Conservation (phyloP, 2,888 invertebrate species). For the Ectemnius lituratus region DNA sequence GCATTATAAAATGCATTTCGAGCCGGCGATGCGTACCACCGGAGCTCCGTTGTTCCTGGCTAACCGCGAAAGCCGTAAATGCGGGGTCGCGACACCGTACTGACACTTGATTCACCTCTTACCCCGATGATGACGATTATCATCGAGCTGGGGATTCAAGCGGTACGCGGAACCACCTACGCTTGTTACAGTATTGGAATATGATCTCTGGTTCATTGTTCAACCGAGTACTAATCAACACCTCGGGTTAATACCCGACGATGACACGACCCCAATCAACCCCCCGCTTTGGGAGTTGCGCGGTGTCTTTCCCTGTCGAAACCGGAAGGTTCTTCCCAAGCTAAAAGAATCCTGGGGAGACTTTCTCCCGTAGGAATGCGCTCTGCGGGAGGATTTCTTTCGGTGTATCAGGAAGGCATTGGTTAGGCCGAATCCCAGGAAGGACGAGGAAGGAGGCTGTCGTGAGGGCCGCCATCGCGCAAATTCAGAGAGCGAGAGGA, state of each 20-base stretch:
- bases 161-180: too few species aligned
- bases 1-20: constrained; percentile 4
- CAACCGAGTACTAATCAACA: too few species aligned
- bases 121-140: neutral
- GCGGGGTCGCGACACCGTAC: neutral
- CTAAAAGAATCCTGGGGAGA: too few species aligned
- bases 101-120: constrained; percentile 3
- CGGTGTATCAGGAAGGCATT: constrained; percentile 26
- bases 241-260: too few species aligned
- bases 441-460: constrained; percentile 29
- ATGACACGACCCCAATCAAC: too few species aligned
- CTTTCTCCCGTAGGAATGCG: constrained; percentile 9
- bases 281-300: too few species aligned
- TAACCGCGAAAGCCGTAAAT: constrained; percentile 1
- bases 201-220: too few species aligned
- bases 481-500: constrained; percentile 57
- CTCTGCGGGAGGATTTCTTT: constrained; percentile 2
- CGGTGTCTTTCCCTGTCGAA: too few species aligned
- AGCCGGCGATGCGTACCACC: constrained; percentile 1
- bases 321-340: too few species aligned
- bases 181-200: too few species aligned
- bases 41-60: neutral
- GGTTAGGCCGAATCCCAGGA: constrained; percentile 47
- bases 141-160: too few species aligned
- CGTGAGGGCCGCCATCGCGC: constrained; percentile 58